Conservation (phyloP, 2,113 vertebrate species). For the Poeciliopsis turrubarensis region DNA sequence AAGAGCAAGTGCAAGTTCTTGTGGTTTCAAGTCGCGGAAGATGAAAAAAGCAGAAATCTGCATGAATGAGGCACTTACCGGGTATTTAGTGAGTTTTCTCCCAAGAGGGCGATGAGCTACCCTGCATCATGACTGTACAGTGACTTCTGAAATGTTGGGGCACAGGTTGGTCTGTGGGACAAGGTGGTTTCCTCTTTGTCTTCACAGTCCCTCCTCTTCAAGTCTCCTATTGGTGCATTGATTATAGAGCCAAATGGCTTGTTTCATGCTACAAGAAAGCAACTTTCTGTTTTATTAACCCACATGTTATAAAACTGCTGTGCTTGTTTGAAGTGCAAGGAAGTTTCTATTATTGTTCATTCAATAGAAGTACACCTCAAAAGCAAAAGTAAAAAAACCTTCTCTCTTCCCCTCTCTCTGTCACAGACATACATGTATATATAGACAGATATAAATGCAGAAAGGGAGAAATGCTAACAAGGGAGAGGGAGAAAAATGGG, state of each 20-base stretch:
- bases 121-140: constrained; percentile 59
- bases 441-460: not conserved
- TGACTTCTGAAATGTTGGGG: constrained; percentile 53
- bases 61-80: constrained; percentile 63
- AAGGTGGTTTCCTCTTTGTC: constrained; percentile 68
- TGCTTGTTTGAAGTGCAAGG: not conserved
- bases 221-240: constrained; percentile 68
- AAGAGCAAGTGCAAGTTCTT: constrained; percentile 36
- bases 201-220: constrained; percentile 74
- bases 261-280: constrained; percentile 12
- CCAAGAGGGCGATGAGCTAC: constrained; percentile 38
- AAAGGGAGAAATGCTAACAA: not conserved
- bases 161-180: constrained; percentile 65
- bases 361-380: not conserved
- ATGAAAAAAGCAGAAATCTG: constrained; percentile 33
- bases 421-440: too few relatives aligned
- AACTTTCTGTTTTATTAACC: not conserved
- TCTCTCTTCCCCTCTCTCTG: too few relatives aligned
- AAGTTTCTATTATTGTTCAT: not conserved
- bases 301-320: not conserved
- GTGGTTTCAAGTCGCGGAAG: constrained; percentile 47
- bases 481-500: constrained; percentile 18
- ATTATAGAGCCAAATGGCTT: constrained; percentile 27
- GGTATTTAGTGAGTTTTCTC: constrained; percentile 43
- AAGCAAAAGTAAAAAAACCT: too few relatives aligned